Evolutionary conservation across 2,113 vertebrate species (phyloP), one percentile per base, ranked within the genome.

Genomic region (Leiothrix lutea): DNA sequence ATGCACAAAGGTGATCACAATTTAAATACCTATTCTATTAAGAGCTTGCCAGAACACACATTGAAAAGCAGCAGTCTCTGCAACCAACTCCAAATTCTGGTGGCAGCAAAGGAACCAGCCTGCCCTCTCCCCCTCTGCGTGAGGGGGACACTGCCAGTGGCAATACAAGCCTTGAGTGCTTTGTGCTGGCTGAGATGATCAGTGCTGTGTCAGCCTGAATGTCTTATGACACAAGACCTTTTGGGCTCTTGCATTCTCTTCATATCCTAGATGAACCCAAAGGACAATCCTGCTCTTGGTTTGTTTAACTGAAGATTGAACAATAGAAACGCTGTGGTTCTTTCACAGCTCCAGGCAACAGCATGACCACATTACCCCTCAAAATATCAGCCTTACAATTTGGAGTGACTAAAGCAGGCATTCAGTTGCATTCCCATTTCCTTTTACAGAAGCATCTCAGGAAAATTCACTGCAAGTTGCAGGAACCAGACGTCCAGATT

Each of bases 401-500:
- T 81, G 81, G 80, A 81, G 31, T 56, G 64, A 84, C 38, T 91
- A 81, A 81, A 95, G 58, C 28, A 80, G 58, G 67, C 36, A 77
- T 92, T 88, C 60, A 75, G 28, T 42, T 88, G 40, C 60, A 81
- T 73, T 90, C n/a, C 16, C 38, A 67, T 56, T 83, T 90, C 16
- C 48, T 90, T 83, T 67, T 80, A 83, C 25, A 88, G 70, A 91
- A 62, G 69, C 48, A 67, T 83, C 65, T 83, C 64, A 78, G 60
- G 48, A 94, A 96, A 94, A 94, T 74, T 62, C 53, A 70, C 24
- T 75, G 60, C 54, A 57, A 94, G 56, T n/a, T 86, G 64, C 88
- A 92, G 45, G 38, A 48, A 85, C 45, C n/a, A 87, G 79, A 83
- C 20, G 57, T 80, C 72, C 80, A 58, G 70, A 89, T 85, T 94